These are phyloP conservation scores for Protobothrops mucrosquamatus DNA, from an alignment of 2,113 vertebrate species.

Conservation along the genomic window DNA sequence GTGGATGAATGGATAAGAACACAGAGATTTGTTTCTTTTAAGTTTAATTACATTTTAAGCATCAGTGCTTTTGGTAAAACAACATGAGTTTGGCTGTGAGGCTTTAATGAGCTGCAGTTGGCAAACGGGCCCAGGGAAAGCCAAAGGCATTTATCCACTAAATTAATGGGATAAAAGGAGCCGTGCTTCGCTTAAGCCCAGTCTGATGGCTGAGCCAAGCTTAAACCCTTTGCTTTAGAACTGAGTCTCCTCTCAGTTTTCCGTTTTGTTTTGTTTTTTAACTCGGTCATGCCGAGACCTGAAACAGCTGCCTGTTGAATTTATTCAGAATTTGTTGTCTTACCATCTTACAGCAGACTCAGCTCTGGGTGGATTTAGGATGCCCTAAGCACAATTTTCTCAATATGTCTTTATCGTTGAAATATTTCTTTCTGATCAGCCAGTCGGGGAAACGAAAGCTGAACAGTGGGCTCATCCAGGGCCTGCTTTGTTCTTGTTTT, in stretches of 20 bases:
- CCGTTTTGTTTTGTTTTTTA: constrained; percentile 30
- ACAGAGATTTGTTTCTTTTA: constrained; percentile 85
- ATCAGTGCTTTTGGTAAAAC: constrained; percentile 77
- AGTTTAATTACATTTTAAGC: constrained; percentile 89
- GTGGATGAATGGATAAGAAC: constrained; percentile 11
- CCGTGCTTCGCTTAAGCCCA: constrained; percentile 73
- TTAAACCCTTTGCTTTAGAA: constrained; percentile 66
- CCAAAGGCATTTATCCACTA: constrained; percentile 77
- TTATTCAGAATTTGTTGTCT: constrained; percentile 80
- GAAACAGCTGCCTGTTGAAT: constrained; percentile 73
- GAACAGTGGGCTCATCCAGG: not conserved
- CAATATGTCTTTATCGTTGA: not conserved
- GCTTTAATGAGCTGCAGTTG: constrained; percentile 85
- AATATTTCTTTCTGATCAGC: constrained; percentile 18
- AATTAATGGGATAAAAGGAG: constrained; percentile 81
- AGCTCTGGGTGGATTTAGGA: constrained; percentile 30
- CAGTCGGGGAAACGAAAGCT: not conserved
- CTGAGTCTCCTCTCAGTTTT: constrained; percentile 74
- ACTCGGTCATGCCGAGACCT: constrained; percentile 69
- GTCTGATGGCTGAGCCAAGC: constrained; percentile 76
- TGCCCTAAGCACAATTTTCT: not conserved
- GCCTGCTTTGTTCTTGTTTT: not conserved
- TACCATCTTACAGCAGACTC: constrained; percentile 79
- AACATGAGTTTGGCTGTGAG: constrained; percentile 71
- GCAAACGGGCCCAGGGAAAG: constrained; percentile 76